A percentile compares a stretch with the other conserved stretches of the same genome.
Evolutionary conservation across 37 sponge, comb jelly and placozoan species (phyloP).

Genomic region (Eunapius fragilis): DNA sequence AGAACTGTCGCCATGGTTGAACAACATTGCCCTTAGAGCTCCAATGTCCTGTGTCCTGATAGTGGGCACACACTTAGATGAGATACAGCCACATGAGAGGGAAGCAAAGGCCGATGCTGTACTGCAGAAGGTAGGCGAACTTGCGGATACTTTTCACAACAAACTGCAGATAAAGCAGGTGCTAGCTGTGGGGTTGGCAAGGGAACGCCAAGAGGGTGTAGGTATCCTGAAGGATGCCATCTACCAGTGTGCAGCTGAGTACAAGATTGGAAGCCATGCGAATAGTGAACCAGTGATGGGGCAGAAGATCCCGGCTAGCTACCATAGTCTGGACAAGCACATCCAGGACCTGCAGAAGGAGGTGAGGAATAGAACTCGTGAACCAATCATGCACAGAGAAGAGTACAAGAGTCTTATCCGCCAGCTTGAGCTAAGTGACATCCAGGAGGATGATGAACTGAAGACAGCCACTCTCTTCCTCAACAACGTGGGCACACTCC

Average conservation of each 20-base stretch:
- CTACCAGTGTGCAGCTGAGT: constrained; percentile 52
- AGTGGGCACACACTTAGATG: constrained; percentile 76
- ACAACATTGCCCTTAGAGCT: constrained; percentile 77
- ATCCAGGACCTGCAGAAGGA: constrained; percentile 68
- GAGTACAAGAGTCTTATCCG: constrained; percentile 76
- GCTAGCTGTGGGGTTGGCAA: constrained; percentile 35
- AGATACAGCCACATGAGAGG: constrained; percentile 41
- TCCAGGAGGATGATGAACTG: constrained; percentile 79
- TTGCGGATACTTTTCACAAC: constrained; percentile 26
- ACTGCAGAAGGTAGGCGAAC: constrained; percentile 18
- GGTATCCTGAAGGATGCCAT: constrained; percentile 57
- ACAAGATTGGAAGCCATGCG: constrained; percentile 36
- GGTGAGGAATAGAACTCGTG: constrained; percentile 35
- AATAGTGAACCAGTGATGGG: constrained; percentile 60
- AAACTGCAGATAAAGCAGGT: constrained; percentile 39
- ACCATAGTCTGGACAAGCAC: constrained; percentile 76
- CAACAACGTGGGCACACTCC: constrained; percentile 82
- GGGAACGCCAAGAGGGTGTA: constrained; percentile 41
- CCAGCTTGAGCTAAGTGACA: constrained; percentile 64
- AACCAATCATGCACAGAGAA: constrained; percentile 78
- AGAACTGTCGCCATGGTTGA: constrained; percentile 77
- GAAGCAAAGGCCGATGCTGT: constrained; percentile 14
- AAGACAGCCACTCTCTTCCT: constrained; percentile 84
- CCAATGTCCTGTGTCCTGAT: constrained; percentile 68
- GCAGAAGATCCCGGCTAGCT: constrained; percentile 87